Base-by-base conservation (phyloP, 37 sponge, comb jelly and placozoan genomes). In the Cladorhizidae sp. region DNA sequence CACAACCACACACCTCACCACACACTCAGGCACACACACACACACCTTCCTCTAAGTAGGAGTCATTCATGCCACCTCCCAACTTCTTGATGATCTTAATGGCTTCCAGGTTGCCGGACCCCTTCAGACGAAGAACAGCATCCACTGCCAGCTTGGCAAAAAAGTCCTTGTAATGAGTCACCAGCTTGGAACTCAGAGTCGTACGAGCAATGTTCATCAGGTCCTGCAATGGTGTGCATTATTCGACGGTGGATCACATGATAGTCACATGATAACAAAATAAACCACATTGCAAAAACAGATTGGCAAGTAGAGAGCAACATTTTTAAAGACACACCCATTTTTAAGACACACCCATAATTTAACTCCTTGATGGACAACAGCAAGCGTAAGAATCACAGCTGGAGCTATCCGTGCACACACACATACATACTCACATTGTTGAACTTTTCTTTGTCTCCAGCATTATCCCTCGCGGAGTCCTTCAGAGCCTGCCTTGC, bases 151-250 rank as follows among this genome's bases (percentile, higher is more conserved):
- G 85, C 18, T 77, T 75, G 40, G 96, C 88, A 85, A 98, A 98
- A 86, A 83, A 89, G 57, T 96, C 95, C 69, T 90, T 92, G 70
- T 96, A 92, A 63, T 98, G 99, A 52, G 86, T 86, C 21, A 98
- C 89, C 65, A 98, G 89, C 87, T 98, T 98, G 21, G 99, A 98
- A 85, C 96, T 94, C 67, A 98, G 74, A 0, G 99, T 98, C 52
- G 99, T 98, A 28, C 89, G 87, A 21, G 99, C 96, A 51, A 98
- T 96, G 72, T 98, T 93, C 87, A 96, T 72, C 63, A 98, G 83
- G 59, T 98, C 99, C 78, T 92, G 57, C 23, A 57, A 11, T 23
- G 67, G 52, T 45, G 28, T 40, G 38, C 21, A 67, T 45, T 45
- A 45, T 72, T 11, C 38, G n/a, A n/a, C n/a, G n/a, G n/a, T n/a